These are phyloP conservation scores for Sepioteuthis lessoniana DNA, from an alignment of 2,888 invertebrate genomes.

Conservation along the genomic window DNA sequence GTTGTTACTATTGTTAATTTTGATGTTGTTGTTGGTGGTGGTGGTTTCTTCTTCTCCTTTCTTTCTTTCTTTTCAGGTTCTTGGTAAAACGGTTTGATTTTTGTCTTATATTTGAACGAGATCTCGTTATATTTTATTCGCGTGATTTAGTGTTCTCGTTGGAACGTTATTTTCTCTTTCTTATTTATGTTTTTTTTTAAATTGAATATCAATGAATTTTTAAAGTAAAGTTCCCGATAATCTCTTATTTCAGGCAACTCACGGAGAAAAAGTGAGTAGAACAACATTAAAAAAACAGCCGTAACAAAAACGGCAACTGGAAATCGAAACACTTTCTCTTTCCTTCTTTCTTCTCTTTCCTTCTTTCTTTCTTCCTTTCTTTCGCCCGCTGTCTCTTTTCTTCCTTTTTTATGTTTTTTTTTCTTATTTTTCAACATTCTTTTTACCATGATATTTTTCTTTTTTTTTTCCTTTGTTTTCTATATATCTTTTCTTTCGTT, in stretches of 20 bases:
- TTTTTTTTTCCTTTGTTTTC: background rate
- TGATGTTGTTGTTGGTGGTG: too few relatives aligned
- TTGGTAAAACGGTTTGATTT: background rate
- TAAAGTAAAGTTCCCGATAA: background rate
- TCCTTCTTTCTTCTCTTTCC: background rate
- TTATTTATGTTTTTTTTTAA: background rate
- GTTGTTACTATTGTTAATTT: too few relatives aligned
- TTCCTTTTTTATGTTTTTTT: too few relatives aligned
- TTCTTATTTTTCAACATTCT: background rate
- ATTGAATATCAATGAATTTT: background rate
- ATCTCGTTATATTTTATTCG: background rate
- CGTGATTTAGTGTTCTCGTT: background rate
- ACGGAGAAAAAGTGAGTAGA: slow-evolving; percentile 35
- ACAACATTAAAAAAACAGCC: background rate
- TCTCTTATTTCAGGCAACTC: slow-evolving; percentile 25
- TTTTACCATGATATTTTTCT: background rate
- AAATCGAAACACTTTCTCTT: background rate
- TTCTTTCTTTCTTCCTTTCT: background rate
- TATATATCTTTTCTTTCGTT: too few relatives aligned
- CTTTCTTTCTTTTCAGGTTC: background rate
- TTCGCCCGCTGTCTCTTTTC: too few relatives aligned
- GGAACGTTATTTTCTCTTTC: background rate
- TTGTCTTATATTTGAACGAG: background rate
- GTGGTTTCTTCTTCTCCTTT: too few relatives aligned
- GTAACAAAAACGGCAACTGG: background rate